Evolutionary conservation across 2,888 invertebrate species (phyloP).

Genomic region (Tenthredo notha): DNA sequence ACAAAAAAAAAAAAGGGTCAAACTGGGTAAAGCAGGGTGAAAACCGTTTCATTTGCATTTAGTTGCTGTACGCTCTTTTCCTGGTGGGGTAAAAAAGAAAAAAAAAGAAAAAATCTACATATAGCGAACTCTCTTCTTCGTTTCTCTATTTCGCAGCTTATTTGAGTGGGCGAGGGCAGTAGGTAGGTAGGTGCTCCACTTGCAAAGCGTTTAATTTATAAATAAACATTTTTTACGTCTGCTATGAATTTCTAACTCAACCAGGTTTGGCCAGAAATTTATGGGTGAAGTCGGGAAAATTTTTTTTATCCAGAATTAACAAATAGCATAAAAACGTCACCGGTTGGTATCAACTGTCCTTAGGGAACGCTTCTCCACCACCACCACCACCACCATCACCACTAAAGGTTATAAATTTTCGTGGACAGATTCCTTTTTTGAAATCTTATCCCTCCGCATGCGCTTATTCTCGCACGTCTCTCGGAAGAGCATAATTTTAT

Average conservation of each 20-base stretch:
- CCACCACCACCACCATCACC: neutral
- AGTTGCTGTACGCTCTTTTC: conserved; percentile 37
- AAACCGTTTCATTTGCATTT: conserved; percentile 49
- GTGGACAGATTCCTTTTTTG: conserved; percentile 34
- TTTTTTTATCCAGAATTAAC: conserved; percentile 41
- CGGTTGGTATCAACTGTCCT: conserved; percentile 20
- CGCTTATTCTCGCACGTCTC: neutral
- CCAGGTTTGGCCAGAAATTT: conserved; percentile 7
- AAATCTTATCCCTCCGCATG: conserved; percentile 30
- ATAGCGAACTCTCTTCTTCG: neutral
- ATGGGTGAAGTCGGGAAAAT: conserved; percentile 17
- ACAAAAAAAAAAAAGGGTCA: conserved; percentile 42
- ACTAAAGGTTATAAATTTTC: conserved; percentile 20
- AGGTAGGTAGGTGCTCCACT: conserved; percentile 6
- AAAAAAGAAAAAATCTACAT: neutral
- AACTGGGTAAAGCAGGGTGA: conserved; percentile 13
- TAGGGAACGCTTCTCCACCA: neutral
- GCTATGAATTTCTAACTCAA: conserved; percentile 45
- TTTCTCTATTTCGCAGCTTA: conserved; percentile 41
- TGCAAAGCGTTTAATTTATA: conserved; percentile 67
- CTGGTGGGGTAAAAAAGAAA: neutral
- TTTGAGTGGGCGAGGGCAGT: neutral
- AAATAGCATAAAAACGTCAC: conserved; percentile 33
- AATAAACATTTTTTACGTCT: conserved; percentile 62
- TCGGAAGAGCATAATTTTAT: conserved; percentile 36